A percentile compares a stretch with the other conserved stretches of the same genome.
phyloP scores from a whole-genome alignment of 2,888 invertebrate genomes.

The Chrysolina americana region DNA sequence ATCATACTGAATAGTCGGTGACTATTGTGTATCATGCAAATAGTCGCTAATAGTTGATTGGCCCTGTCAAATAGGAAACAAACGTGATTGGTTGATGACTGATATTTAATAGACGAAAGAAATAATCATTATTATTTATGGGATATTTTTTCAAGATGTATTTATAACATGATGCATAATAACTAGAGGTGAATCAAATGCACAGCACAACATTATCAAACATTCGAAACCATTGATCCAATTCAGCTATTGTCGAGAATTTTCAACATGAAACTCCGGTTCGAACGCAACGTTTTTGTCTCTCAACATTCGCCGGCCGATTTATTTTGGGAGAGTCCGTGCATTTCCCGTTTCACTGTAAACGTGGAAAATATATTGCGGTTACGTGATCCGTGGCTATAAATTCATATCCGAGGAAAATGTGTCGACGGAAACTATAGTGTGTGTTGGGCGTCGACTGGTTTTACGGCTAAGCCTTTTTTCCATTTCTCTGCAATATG shows the following conservation, averaged over 20 bases:
- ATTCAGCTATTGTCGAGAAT: background rate
- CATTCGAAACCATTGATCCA: background rate
- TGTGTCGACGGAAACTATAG: conserved; percentile 8
- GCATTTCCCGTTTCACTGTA: background rate
- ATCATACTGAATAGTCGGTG: no score
- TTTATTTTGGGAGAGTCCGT: conserved; percentile 4
- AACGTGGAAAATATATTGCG: conserved; percentile 1
- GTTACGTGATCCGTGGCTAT: conserved; percentile 5
- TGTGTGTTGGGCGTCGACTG: conserved; percentile 8
- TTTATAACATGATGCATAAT: no score
- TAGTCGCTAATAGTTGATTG: no score
- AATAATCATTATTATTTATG: no score
- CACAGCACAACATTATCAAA: no score
- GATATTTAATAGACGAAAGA: no score
- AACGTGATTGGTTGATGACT: no score
- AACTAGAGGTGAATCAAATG: no score
- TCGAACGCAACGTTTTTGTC: background rate
- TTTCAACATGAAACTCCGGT: background rate
- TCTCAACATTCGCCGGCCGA: background rate
- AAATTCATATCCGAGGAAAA: conserved; percentile 12
- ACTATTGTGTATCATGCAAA: no score
- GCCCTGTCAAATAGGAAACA: no score
- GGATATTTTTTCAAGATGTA: no score
- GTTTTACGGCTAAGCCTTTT: background rate
- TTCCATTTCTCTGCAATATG: conserved; percentile 6